Base-by-base conservation (phyloP, 2,113 vertebrate genomes). In the Pimephales promelas region DNA sequence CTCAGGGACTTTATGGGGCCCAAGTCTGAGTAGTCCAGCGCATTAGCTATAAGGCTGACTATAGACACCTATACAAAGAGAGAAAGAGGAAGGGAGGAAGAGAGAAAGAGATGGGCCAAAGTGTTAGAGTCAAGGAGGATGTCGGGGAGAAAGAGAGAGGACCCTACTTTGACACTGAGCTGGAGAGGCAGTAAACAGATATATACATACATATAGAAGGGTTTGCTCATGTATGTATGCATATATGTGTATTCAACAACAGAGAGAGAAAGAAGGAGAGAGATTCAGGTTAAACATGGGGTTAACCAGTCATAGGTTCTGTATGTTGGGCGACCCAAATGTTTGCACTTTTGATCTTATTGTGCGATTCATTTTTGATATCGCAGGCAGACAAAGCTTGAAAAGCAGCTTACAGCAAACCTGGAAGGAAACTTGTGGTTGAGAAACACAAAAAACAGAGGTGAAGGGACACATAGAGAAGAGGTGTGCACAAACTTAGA, bases 1-100 rank as follows among this genome's bases (percentile, higher is more conserved):
- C 97, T 98, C 97, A 99, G 97, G 95, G 97, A 99, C 92, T 99
- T 99, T 96, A 99, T 99, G 94, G 98, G 97, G 95, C 98, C 98
- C 97, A 99, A 96, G 97, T 99, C 98, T 96, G 98, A 99, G 97
- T 95, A 99, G 96, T 97, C 98, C 96, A 99, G 94, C 91, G 97
- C 97, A 97, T 98, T 99, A 97, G 97, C 97, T 98, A 99, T 93
- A 95, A 99, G 97, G 97, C 96, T 99, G 96, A 99, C 96, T 98
- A 99, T 97, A 95, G 97, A 99, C 93, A 99, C 97, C 97, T 99
- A 99, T 93, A 97, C 95, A 95, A 94, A 97, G 96, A 96, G 94
- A 88, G 91, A 94, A 93, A 92, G 66, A 93, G 88, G 86, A 90
- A 92, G 82, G 94, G 91, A 95, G 54, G 62, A 56, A 92, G 92